A percentile compares a stretch with the other conserved stretches of the same genome.
These are phyloP conservation scores for Limenitis arthemis DNA, from an alignment of 2,888 invertebrate species.

Conservation along the genomic window DNA sequence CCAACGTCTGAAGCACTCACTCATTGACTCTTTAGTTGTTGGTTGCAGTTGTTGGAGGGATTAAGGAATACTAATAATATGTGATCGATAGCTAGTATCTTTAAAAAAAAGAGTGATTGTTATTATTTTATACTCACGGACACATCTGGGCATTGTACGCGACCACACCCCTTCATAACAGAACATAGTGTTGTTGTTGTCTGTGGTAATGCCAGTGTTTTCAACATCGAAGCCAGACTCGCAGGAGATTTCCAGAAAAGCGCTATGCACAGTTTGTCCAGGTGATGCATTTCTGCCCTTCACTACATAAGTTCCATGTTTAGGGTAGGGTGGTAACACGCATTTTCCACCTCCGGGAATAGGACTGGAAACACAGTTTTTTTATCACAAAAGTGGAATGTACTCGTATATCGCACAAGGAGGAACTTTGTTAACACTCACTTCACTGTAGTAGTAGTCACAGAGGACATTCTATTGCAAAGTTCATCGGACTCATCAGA, in stretches of 20 bases:
- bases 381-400: no score
- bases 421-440: no score
- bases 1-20: no score
- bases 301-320: slow-evolving; percentile 38
- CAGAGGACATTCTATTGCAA: slow-evolving; percentile 29
- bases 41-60: no score
- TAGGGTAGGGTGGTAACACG: slow-evolving; percentile 40
- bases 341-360: slow-evolving; percentile 32
- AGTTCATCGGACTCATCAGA: slow-evolving; percentile 33
- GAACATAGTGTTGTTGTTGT: slow-evolving; percentile 20
- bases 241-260: slow-evolving; percentile 40
- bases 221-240: slow-evolving; percentile 35
- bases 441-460: slow-evolving; percentile 11
- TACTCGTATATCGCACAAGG: no score
- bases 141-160: slow-evolving; percentile 27
- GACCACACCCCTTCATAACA: slow-evolving; percentile 43
- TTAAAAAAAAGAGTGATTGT: no score
- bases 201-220: slow-evolving; percentile 35
- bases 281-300: slow-evolving; percentile 32
- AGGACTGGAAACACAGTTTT: slow-evolving; percentile 23
- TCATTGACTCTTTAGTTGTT: no score
- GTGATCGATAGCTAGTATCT: not conserved
- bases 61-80: not conserved
- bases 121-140: slow-evolving; percentile 31
- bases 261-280: slow-evolving; percentile 31